Conservation (phyloP, 2,113 vertebrate species). For the Clarias magur region DNA sequence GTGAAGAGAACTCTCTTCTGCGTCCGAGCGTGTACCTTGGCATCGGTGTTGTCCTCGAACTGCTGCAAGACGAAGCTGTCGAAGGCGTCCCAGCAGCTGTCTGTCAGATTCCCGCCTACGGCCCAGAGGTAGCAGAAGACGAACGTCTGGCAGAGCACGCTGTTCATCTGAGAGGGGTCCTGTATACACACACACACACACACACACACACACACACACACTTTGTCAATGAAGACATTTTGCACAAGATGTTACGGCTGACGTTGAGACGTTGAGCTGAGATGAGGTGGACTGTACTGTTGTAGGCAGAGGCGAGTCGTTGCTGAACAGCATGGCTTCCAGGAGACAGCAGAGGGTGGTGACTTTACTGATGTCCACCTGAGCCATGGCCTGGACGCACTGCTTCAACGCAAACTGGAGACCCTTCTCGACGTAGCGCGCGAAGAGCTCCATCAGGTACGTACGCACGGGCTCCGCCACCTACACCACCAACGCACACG, state of each 20-base stretch:
- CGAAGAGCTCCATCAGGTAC: conserved; percentile 79
- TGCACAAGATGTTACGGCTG: neutral
- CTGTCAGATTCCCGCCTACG: conserved; percentile 77
- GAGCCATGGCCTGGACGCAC: conserved; percentile 79
- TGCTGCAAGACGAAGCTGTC: conserved; percentile 77
- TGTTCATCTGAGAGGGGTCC: conserved; percentile 71
- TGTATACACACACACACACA: conserved; percentile 49
- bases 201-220: conserved; percentile 15
- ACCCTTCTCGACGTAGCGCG: conserved; percentile 78
- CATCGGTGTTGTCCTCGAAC: conserved; percentile 74
- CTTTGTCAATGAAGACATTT: neutral
- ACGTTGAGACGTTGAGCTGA: neutral
- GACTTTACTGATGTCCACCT: conserved; percentile 89
- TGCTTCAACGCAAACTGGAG: conserved; percentile 77
- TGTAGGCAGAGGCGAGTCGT: conserved; percentile 68
- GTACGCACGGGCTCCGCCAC: conserved; percentile 66
- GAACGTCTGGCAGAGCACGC: conserved; percentile 79
- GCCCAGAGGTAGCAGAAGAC: conserved; percentile 83
- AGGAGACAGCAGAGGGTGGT: conserved; percentile 82
- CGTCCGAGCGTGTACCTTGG: conserved; percentile 69
- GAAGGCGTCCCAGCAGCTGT: conserved; percentile 76
- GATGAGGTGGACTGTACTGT: conserved; percentile 69
- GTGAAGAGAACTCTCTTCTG: neutral
- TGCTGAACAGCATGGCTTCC: conserved; percentile 77
- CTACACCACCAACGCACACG: conserved; percentile 57